Base-by-base conservation (phyloP, 2,797 vertebrate genomes). In the Valencia hispanica region DNA sequence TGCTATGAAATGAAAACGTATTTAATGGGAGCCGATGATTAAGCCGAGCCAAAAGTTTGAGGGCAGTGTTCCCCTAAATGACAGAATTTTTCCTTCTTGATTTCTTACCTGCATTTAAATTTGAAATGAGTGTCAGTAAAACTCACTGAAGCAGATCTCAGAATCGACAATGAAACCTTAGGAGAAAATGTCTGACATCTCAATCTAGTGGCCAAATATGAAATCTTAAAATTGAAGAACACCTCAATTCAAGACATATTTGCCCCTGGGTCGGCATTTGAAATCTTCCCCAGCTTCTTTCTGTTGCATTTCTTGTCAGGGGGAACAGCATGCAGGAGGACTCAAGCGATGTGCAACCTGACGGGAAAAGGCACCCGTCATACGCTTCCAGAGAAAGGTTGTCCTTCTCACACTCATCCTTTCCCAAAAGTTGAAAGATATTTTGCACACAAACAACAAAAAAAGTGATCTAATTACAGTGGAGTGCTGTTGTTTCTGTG, bases 391-490 rank as follows among this genome's bases (percentile, higher is more conserved):
- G 22, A 18, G 22, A n/a, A 68, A 68, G 3, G 50, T 20, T 30
- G 30, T 4, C 30, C 20, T 7, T 45, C 0, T n/a, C 5, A 10
- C 41, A 17, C 74, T 36, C 27, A 43, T 14, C 10, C 18, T 48
- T 41, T 70, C 30, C 53, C 22, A 41, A 20, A 5, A 8, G 53
- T 32, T 12, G 9, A 69, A 65, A 70, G 45, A 27, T 12, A 12
- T 41, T 70, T 71, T 59, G 30, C 20, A 43, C 47, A 61, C 51
- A 47, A 63, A 45, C 34, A n/a, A n/a, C 39, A 70, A 77, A 71
- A 32, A 10, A n/a, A n/a, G n/a, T 5, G 14, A n/a, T 34, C 27
- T 30, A 68, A 30, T 74, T 72, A 41, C 25, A 47, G 36, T 43
- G 10, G 63, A 72, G 22, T 8, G 17, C 18, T 66, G 4, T 25